Evolutionary conservation across 1,140 invertebrate genomes (phyloP).

Genomic region (Eupristina koningsbergeri): DNA sequence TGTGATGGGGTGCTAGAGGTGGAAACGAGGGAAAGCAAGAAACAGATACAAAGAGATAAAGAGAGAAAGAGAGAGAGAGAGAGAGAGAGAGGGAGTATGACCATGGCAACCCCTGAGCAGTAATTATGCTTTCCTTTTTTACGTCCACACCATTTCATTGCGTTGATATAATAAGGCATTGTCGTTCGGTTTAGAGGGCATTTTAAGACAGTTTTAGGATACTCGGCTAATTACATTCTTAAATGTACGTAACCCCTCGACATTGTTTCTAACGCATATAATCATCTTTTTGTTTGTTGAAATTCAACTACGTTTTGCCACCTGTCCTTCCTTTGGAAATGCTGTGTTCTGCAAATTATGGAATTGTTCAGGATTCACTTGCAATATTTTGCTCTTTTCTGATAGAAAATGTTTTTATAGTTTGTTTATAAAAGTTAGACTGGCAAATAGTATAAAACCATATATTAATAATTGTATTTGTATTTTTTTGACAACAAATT

Average conservation of each 20-base stretch:
- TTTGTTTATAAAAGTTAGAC: no score
- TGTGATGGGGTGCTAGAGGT: background rate
- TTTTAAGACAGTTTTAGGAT: constrained; percentile 54
- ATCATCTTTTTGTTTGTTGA: constrained; percentile 45
- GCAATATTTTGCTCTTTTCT: no score
- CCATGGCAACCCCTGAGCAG: constrained; percentile 65
- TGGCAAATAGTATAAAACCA: no score
- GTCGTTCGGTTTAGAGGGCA: constrained; percentile 50
- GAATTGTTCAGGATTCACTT: background rate
- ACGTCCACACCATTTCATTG: constrained; percentile 67
- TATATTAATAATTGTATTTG: no score
- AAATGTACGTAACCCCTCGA: constrained; percentile 33
- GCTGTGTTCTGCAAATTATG: background rate
- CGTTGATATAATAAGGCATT: constrained; percentile 66
- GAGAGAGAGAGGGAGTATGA: constrained; percentile 10
- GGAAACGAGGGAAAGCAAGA: no score
- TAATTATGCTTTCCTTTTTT: constrained; percentile 69
- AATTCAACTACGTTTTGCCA: background rate
- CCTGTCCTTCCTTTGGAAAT: background rate
- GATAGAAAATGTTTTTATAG: no score
- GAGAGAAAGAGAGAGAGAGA: constrained; percentile 55
- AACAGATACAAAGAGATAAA: constrained; percentile 51
- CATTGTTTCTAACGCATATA: constrained; percentile 31
- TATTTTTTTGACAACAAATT: background rate
- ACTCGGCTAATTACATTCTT: constrained; percentile 60